A percentile compares a stretch with the other conserved stretches of the same genome.
Conservation (phyloP, 2,888 invertebrate genomes). For the Hydropsyche betteni region DNA sequence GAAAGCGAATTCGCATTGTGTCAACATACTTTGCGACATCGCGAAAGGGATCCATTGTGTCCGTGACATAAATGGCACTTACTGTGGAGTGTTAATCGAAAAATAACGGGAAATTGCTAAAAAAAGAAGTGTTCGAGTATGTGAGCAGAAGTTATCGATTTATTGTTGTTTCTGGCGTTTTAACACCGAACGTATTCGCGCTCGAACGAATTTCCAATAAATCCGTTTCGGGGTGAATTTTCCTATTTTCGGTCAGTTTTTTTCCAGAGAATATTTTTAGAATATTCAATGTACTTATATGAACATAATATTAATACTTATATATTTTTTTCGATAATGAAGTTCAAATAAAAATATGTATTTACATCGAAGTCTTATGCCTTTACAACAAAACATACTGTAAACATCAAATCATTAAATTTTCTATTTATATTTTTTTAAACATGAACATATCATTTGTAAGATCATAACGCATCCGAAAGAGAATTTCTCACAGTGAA, state of each 20-base stretch:
- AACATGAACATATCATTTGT: too few species aligned
- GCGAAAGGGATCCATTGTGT: conserved; percentile 17
- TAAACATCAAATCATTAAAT: not conserved
- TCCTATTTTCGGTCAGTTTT: too few species aligned
- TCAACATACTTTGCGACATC: conserved; percentile 26
- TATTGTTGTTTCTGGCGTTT: conserved; percentile 48
- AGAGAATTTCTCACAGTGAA: not conserved
- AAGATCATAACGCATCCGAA: too few species aligned
- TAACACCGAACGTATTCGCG: not conserved
- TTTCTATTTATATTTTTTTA: too few species aligned
- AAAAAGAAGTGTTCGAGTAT: not conserved
- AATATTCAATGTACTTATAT: not conserved
- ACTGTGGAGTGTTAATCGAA: conserved; percentile 24
- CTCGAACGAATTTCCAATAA: not conserved
- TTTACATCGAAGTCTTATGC: not conserved
- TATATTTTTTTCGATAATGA: too few species aligned
- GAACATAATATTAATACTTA: too few species aligned
- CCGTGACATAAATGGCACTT: conserved; percentile 20
- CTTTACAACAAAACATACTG: not conserved
- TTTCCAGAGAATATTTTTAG: not conserved
- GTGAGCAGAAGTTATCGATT: conserved; percentile 39
- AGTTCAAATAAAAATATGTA: not conserved
- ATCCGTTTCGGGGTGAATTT: too few species aligned
- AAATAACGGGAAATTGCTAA: conserved; percentile 30
- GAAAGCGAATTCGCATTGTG: conserved; percentile 8